Conservation (phyloP, 2,888 invertebrate genomes). For the Ceramica pisi region DNA sequence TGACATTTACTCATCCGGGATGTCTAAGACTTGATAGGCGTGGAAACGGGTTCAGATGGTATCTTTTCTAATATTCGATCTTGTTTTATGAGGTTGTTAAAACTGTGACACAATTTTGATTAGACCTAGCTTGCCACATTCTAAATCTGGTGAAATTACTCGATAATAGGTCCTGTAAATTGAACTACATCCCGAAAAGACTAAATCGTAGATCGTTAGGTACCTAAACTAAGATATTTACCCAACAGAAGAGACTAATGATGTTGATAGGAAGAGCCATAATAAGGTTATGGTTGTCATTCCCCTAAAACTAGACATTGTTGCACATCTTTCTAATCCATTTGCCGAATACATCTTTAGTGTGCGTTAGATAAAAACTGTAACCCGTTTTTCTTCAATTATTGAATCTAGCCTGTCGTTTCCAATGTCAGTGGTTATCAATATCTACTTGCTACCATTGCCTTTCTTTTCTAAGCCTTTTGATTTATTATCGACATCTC, state of each 20-base stretch:
- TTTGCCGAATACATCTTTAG: background rate
- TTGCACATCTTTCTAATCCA: background rate
- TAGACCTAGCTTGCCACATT: background rate
- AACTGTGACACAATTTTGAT: background rate
- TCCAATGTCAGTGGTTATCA: background rate
- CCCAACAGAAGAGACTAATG: too few species aligned
- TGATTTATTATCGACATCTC: too few species aligned
- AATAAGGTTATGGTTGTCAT: background rate
- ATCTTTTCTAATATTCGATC: slow-evolving; percentile 38
- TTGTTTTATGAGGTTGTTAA: slow-evolving; percentile 6
- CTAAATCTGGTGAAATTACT: background rate
- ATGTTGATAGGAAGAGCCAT: background rate
- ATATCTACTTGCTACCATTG: background rate
- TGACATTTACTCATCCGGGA: slow-evolving; percentile 46
- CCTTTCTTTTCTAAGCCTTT: background rate
- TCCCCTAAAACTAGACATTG: background rate
- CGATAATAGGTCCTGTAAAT: too few species aligned
- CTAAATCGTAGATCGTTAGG: too few species aligned
- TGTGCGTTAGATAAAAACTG: background rate
- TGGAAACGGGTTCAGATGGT: slow-evolving; percentile 29
- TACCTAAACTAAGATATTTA: too few species aligned
- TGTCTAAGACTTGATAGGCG: slow-evolving; percentile 27
- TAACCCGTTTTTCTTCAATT: background rate
- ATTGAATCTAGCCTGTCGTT: too few species aligned
- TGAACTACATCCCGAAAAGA: too few species aligned